These are phyloP conservation scores for Sinella curviseta DNA, from an alignment of 1,140 invertebrate species.

Conservation along the genomic window DNA sequence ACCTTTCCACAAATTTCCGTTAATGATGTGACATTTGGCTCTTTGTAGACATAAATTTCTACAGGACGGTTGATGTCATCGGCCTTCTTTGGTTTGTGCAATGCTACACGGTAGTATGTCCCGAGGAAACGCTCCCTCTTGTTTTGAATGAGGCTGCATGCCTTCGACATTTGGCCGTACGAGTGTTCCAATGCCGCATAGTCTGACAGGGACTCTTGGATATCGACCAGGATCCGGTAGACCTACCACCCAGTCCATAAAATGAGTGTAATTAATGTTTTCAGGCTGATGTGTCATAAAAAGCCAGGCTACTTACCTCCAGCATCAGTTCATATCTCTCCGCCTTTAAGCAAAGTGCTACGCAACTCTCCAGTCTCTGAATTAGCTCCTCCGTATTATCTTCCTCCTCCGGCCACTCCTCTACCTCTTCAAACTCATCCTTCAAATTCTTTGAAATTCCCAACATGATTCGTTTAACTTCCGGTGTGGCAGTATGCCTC, in stretches of 20 bases:
- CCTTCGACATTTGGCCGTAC: constrained; percentile 47
- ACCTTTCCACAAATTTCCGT: constrained; percentile 49
- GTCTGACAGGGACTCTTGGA: constrained; percentile 48
- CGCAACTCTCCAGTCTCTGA: constrained; percentile 46
- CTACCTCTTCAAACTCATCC: constrained; percentile 45
- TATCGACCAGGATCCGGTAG: constrained; percentile 47
- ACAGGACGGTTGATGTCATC: constrained; percentile 25
- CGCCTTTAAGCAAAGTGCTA: constrained; percentile 43
- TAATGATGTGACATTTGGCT: constrained; percentile 48
- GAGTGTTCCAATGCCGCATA: constrained; percentile 47
- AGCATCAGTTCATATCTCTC: constrained; percentile 49
- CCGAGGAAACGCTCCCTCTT: constrained; percentile 48
- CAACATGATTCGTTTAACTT: constrained; percentile 47
- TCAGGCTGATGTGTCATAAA: background rate
- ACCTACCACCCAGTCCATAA: constrained; percentile 31
- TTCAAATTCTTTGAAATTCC: constrained; percentile 47
- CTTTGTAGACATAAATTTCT: constrained; percentile 48
- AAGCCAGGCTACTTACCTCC: constrained; percentile 35
- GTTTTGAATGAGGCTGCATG: constrained; percentile 46
- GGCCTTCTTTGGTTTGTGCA: constrained; percentile 39
- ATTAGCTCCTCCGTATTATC: constrained; percentile 48
- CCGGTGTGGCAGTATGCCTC: constrained; percentile 43
- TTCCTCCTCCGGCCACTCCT: constrained; percentile 39
- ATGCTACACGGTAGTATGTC: constrained; percentile 48
- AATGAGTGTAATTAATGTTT: background rate